Percentiles rank a stretch among this genome's conserved stretches.
phyloP scores from a whole-genome alignment of 1,140 invertebrate genomes.

The Danaus melanippus region DNA sequence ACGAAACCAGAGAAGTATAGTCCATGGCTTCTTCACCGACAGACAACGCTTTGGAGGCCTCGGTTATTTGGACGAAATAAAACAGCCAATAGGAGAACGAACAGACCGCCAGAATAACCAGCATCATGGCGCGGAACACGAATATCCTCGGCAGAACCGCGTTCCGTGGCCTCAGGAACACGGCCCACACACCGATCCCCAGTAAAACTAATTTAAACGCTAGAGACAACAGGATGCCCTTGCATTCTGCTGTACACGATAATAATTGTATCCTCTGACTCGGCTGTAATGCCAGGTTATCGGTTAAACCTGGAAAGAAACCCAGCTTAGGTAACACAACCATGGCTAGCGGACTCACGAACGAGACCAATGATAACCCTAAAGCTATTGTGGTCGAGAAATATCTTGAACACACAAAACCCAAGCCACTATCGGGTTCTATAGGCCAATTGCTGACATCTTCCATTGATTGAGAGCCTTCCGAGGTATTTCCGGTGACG shows the following conservation, averaged over 20 bases:
- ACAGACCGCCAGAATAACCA: constrained; percentile 92
- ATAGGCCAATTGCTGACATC: constrained; percentile 87
- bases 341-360: constrained; percentile 95
- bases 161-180: constrained; percentile 81
- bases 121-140: constrained; percentile 89
- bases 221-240: constrained; percentile 90
- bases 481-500: constrained; percentile 96
- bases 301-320: constrained; percentile 77
- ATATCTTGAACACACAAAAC: constrained; percentile 85
- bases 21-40: constrained; percentile 84
- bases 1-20: constrained; percentile 89
- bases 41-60: constrained; percentile 82
- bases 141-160: constrained; percentile 96
- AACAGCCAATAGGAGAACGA: constrained; percentile 98
- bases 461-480: constrained; percentile 93
- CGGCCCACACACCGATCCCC: constrained; percentile 93
- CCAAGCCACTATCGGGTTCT: constrained; percentile 80
- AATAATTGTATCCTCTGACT: constrained; percentile 61
- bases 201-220: constrained; percentile 93
- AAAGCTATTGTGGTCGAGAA: constrained; percentile 83
- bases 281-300: constrained; percentile 60
- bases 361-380: constrained; percentile 85
- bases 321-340: constrained; percentile 92
- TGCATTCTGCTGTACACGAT: constrained; percentile 76
- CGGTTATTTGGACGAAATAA: constrained; percentile 92